Evolutionary conservation across 2,113 vertebrate species (phyloP), one percentile per base, ranked within the genome.

Genomic region (Gymnocephalus cernua): DNA sequence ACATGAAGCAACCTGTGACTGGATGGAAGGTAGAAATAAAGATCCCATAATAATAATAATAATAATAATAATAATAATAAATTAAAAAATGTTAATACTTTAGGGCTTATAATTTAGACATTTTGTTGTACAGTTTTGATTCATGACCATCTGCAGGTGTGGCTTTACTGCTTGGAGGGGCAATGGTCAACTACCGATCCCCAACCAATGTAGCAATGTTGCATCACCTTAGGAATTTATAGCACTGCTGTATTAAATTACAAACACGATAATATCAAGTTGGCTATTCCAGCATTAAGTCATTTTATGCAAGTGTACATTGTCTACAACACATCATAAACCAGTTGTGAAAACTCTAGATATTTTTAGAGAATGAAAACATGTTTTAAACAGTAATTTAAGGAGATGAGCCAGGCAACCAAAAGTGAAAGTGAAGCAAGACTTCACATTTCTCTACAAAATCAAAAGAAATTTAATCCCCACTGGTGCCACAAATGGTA

Each of bases 151-250:
- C 9, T 79, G 51, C 79, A 91, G 86, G 86, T 83, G 89, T 76
- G 86, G 84, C 69, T 89, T 91, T 77, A 86, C 69, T 56, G 84
- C 82, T 65, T 45, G 25, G 23, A 71, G 47, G 77, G 38, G 47
- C 89, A 91, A 91, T 13, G 84, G 68, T 88, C 80, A 87, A 86
- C 80, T 75, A 75, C 51, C 23, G 25, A 86, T 59, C 74, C 45
- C n/a, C 45, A 15, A 68, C 51, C 47, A 75, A 47, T 21, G 68
- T 15, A 86, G 70, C 65, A 54, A 54, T 56, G 61, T 66, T 41
- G 65, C 67, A 86, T 82, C 58, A 56, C 74, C 50, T 19, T 11
- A 53, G 53, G 57, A 85, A 75, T 85, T 83, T 76, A 84, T 74
- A 59, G 48, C 72, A n/a, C 50, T 12, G 64, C 41, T 0, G 9